Percentiles rank a stretch among this genome's conserved stretches.
Conservation (phyloP, 2,888 invertebrate genomes). For the Thysanoteuthis rhombus region DNA sequence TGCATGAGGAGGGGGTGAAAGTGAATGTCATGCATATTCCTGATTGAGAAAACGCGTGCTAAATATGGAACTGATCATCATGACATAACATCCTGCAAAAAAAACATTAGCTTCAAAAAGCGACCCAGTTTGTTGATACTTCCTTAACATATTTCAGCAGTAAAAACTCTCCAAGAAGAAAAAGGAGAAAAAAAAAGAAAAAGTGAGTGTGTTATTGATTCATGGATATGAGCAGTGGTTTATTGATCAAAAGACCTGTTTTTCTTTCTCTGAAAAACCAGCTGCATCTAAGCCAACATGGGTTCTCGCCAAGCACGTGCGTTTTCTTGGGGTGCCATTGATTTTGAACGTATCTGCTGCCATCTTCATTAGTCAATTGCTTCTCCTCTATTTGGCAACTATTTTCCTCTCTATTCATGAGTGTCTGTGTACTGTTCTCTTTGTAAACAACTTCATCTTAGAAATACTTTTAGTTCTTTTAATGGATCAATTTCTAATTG, state of each 20-base stretch:
- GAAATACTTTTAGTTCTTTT: background rate
- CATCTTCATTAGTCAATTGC: background rate
- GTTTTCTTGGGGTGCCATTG: background rate
- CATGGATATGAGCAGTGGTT: background rate
- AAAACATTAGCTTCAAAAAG: background rate
- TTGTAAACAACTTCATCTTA: background rate
- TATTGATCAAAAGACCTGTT: background rate
- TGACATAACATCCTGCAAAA: background rate
- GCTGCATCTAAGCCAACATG: constrained; percentile 12
- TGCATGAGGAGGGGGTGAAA: too few species aligned
- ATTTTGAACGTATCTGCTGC: background rate
- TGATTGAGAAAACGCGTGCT: background rate
- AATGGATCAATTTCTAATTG: background rate
- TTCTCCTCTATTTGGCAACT: background rate
- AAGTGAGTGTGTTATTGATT: background rate
- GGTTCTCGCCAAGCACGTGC: background rate
- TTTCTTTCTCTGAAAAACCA: background rate
- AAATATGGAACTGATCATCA: background rate
- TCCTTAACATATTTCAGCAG: background rate
- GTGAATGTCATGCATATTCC: background rate
- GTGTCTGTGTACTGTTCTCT: background rate
- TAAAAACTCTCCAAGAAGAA: background rate
- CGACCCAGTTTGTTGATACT: background rate
- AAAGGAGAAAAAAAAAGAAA: background rate
- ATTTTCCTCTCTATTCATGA: background rate